Percentiles rank a stretch among this genome's conserved stretches.
Conservation (phyloP, 2,113 vertebrate species). For the Mustela nigripes region DNA sequence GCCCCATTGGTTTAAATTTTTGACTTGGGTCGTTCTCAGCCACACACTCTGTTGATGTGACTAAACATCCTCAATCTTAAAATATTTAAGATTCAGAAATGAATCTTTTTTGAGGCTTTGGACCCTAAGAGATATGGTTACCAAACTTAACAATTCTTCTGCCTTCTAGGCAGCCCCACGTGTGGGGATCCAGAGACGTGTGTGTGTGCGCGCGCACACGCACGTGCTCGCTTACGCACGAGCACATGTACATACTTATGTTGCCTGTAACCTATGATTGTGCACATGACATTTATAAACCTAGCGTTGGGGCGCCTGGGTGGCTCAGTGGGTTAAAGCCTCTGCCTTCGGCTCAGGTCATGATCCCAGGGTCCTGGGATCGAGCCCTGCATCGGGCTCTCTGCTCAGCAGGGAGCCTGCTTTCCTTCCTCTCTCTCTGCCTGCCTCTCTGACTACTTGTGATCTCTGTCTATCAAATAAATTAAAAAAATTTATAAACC, state of each 20-base stretch:
- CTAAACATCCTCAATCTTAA: background rate
- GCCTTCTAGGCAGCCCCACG: background rate
- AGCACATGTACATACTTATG: background rate
- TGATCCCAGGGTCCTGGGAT: no score
- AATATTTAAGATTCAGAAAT: background rate
- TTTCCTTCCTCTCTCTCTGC: no score
- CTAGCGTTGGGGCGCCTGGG: background rate
- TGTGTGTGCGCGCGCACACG: accelerated
- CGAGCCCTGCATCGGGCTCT: no score
- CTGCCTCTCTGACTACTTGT: no score
- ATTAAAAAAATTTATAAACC: background rate
- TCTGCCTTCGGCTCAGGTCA: no score
- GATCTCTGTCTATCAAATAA: no score
- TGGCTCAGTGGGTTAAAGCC: no score
- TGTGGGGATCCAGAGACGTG: background rate
- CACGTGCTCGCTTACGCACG: accelerated
- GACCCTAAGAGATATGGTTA: no score
- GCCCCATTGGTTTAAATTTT: background rate
- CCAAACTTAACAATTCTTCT: background rate
- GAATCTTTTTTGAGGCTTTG: background rate
- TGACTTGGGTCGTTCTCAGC: background rate
- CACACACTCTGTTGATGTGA: background rate
- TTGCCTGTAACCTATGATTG: background rate
- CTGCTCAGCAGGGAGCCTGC: no score
- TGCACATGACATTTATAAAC: background rate